Evolutionary conservation across 64 coral and sea anemone genomes (phyloP).

Genomic region (Stylophora pistillata): DNA sequence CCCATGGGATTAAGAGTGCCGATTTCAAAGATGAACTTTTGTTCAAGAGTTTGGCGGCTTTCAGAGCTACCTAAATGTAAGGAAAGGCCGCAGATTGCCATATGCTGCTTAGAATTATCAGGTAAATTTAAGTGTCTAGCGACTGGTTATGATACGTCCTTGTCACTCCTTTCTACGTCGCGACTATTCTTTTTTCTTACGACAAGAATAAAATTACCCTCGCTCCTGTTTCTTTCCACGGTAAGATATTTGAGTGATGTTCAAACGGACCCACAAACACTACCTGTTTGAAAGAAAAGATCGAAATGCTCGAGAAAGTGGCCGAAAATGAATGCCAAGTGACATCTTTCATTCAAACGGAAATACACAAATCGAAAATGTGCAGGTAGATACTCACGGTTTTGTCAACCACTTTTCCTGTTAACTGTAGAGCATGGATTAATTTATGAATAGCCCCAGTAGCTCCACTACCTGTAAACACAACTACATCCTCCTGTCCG

Average conservation of each 20-base stretch:
- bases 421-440: constrained; percentile 72
- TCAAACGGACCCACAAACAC: constrained; percentile 92
- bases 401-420: constrained; percentile 60
- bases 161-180: no score
- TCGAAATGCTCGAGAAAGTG: not conserved
- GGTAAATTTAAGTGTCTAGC: no score
- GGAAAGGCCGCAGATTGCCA: no score
- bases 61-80: no score
- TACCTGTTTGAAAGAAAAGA: constrained; percentile 42
- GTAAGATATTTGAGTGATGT: constrained; percentile 88
- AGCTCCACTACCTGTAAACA: constrained; percentile 87
- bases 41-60: no score
- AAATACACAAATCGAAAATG: not conserved
- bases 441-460: constrained; percentile 87
- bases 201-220: constrained; percentile 20
- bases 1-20: no score
- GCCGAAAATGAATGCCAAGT: not conserved
- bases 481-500: constrained; percentile 54
- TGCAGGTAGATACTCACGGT: constrained; percentile 42
- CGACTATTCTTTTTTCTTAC: not conserved
- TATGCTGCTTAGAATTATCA: no score
- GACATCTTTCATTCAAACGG: not conserved
- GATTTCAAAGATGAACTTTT: no score
- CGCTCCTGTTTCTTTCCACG: constrained; percentile 87
- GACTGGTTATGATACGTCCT: no score